Conservation (phyloP, 2,888 invertebrate species). For the Odontomyia ornata region DNA sequence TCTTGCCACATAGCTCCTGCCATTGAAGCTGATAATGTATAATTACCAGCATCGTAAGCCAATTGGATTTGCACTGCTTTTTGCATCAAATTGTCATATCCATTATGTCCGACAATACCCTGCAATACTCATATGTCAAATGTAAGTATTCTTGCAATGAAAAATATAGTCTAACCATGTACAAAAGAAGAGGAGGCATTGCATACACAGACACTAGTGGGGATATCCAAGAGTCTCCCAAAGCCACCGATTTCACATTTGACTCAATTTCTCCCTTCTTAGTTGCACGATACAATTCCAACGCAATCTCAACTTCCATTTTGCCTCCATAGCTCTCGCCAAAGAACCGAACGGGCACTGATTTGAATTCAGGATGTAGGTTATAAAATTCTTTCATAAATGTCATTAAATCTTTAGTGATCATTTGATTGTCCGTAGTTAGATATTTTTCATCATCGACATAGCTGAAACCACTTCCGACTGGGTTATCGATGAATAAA, state of each 20-base stretch:
- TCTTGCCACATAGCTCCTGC: conserved; percentile 72
- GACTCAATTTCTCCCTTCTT: conserved; percentile 69
- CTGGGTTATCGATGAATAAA: conserved; percentile 89
- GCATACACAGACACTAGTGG: conserved; percentile 84
- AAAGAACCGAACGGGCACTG: conserved; percentile 82
- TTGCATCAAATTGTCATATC: conserved; percentile 69
- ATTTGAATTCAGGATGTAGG: conserved; percentile 74
- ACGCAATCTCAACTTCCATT: conserved; percentile 88
- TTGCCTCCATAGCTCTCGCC: conserved; percentile 94
- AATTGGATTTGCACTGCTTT: conserved; percentile 68
- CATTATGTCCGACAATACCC: conserved; percentile 76
- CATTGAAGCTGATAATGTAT: conserved; percentile 68
- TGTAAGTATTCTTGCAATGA: neutral
- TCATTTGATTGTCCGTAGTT: conserved; percentile 70
- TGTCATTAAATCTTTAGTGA: conserved; percentile 79
- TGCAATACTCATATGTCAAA: conserved; percentile 50
- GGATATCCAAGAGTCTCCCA: conserved; percentile 92
- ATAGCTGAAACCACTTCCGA: conserved; percentile 88
- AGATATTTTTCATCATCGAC: conserved; percentile 68
- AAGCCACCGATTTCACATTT: conserved; percentile 79
- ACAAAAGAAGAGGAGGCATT: conserved; percentile 82
- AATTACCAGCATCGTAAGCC: conserved; percentile 69
- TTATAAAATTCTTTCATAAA: conserved; percentile 76
- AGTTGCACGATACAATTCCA: conserved; percentile 69
- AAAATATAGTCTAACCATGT: conserved; percentile 67